Evolutionary conservation across 2,888 invertebrate species (phyloP).

Genomic region (Eumacrocentrus americanus): DNA sequence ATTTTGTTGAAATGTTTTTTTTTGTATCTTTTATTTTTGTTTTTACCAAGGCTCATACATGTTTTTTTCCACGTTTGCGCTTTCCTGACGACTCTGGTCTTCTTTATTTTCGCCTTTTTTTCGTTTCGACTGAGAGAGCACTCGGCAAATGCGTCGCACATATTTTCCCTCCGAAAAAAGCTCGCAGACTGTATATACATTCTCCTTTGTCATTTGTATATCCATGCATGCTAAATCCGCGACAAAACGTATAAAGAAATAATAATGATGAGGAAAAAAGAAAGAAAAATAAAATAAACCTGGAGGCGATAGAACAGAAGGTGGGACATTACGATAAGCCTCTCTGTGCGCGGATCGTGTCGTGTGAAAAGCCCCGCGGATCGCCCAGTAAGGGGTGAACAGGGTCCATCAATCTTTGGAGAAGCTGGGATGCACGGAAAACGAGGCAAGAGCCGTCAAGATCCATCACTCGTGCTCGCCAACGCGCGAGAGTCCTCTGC

Average conservation of each 20-base stretch:
- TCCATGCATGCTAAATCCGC: no score
- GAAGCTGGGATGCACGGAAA: constrained; percentile 29
- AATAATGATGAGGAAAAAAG: not conserved
- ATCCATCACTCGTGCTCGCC: constrained; percentile 35
- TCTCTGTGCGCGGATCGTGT: constrained; percentile 19
- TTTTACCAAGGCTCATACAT: no score
- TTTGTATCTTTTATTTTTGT: no score
- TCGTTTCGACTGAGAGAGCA: not conserved
- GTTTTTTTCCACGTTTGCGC: no score
- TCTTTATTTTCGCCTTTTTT: no score
- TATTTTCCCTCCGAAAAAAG: not conserved
- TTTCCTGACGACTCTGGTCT: no score
- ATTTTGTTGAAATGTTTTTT: no score
- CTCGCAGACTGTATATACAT: no score
- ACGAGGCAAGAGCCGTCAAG: constrained; percentile 40
- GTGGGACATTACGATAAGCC: constrained; percentile 18
- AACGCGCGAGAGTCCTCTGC: constrained; percentile 30
- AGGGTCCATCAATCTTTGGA: constrained; percentile 27
- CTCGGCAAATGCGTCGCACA: not conserved
- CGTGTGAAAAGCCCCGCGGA: constrained; percentile 22
- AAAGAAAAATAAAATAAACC: not conserved
- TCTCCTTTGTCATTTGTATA: no score
- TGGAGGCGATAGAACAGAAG: not conserved
- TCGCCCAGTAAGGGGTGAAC: constrained; percentile 18
- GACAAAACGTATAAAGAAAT: not conserved